Evolutionary conservation across 2,797 vertebrate species (phyloP).

Genomic region (Euphonia xanthogaster): DNA sequence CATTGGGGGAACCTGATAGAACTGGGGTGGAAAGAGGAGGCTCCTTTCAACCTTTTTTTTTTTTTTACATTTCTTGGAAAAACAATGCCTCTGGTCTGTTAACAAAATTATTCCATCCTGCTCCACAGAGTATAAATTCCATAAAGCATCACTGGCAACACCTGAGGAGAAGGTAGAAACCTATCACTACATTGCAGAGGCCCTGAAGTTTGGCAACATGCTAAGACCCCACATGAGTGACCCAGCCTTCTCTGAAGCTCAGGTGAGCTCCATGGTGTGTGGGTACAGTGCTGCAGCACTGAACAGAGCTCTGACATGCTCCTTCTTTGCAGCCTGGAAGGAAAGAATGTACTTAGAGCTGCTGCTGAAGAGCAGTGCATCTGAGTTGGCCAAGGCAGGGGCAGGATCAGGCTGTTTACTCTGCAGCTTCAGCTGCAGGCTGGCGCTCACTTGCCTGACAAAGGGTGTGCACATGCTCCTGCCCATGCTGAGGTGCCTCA

Average conservation of each 20-base stretch:
- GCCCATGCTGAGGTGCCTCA: neutral
- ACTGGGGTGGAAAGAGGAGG: neutral
- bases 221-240: slow-evolving; percentile 76
- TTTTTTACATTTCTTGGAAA: neutral
- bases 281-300: neutral
- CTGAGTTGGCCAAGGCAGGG: neutral
- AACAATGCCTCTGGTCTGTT: neutral
- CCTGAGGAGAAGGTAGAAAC: slow-evolving; percentile 56
- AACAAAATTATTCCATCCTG: neutral
- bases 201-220: slow-evolving; percentile 86
- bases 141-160: slow-evolving; percentile 57
- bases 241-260: slow-evolving; percentile 56
- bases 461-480: neutral
- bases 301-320: neutral
- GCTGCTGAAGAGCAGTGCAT: neutral
- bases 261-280: slow-evolving; percentile 34
- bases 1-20: neutral
- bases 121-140: slow-evolving; percentile 78
- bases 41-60: neutral
- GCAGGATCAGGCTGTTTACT: neutral
- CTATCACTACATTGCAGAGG: slow-evolving; percentile 86
- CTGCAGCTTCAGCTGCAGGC: neutral
- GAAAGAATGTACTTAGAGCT: neutral
- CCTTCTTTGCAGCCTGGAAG: neutral
- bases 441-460: neutral